A percentile compares a stretch with the other conserved stretches of the same genome.
Conservation (phyloP, 2,113 vertebrate species). For the Azemiops feae region DNA sequence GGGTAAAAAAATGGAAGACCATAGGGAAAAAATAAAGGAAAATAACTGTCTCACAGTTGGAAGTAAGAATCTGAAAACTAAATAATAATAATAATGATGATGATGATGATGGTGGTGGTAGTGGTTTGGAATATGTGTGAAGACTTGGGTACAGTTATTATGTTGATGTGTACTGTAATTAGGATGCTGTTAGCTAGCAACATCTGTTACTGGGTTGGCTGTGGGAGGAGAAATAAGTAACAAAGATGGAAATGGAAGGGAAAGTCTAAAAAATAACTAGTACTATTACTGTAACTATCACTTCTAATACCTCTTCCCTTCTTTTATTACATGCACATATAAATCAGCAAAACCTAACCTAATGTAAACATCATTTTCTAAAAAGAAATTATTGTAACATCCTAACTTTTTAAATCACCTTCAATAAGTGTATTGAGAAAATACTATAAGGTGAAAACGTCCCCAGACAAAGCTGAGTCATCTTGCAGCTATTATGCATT, state of each 20-base stretch:
- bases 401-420: not conserved
- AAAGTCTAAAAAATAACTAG: not conserved
- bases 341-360: not conserved
- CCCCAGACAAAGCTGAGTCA: constrained; percentile 18
- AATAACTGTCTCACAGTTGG: not conserved
- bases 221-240: too few relatives aligned
- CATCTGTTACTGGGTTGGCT: too few relatives aligned
- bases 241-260: too few relatives aligned
- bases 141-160: too few relatives aligned
- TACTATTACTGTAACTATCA: not conserved
- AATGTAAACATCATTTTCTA: not conserved
- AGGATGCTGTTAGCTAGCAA: too few relatives aligned
- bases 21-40: not conserved
- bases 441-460: not conserved
- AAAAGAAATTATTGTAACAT: not conserved
- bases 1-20: not conserved
- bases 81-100: too few relatives aligned
- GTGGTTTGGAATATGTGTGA: too few relatives aligned
- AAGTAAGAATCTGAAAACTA: not conserved
- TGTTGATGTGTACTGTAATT: too few relatives aligned
- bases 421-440: not conserved
- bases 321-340: not conserved
- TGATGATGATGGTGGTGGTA: accelerated
- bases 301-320: not conserved
- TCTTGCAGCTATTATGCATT: not conserved